A percentile compares a stretch with the other conserved stretches of the same genome.
These are phyloP conservation scores for Listrodromus nycthemerus DNA, from an alignment of 2,888 invertebrate species.

Conservation along the genomic window DNA sequence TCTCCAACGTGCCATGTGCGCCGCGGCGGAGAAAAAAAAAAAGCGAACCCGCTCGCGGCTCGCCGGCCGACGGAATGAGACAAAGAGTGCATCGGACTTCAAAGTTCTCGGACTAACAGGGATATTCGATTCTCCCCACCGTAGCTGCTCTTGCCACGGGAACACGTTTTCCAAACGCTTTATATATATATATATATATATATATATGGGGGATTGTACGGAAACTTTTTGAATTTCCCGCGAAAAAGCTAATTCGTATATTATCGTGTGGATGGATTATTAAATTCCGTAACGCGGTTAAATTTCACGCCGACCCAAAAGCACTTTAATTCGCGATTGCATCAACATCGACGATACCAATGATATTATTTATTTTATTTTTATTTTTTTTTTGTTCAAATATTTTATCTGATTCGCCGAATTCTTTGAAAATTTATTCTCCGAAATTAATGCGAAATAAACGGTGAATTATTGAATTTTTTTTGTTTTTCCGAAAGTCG, in stretches of 20 bases:
- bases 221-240: constrained; percentile 30
- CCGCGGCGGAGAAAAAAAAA: constrained; percentile 48
- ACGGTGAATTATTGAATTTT: too few species aligned
- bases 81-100: constrained; percentile 66
- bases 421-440: too few species aligned
- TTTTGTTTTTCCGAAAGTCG: too few species aligned
- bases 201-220: background rate
- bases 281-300: constrained; percentile 18
- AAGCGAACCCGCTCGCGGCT: constrained; percentile 61
- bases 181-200: constrained; percentile 14
- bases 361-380: too few species aligned
- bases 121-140: constrained; percentile 48
- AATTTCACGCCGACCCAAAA: constrained; percentile 44
- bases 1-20: constrained; percentile 57
- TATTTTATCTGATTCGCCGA: too few species aligned
- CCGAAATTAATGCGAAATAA: too few species aligned
- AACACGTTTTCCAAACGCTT: constrained; percentile 65
- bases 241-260: constrained; percentile 15
- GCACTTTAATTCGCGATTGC: too few species aligned
- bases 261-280: constrained; percentile 4
- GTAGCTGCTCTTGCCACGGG: constrained; percentile 47
- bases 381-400: too few species aligned
- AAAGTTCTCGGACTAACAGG: constrained; percentile 64
- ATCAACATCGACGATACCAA: too few species aligned
- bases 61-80: constrained; percentile 50